A percentile compares a stretch with the other conserved stretches of the same genome.
Conservation (phyloP, 37 sponge, comb jelly and placozoan genomes). For the Ephydatia muelleri region DNA sequence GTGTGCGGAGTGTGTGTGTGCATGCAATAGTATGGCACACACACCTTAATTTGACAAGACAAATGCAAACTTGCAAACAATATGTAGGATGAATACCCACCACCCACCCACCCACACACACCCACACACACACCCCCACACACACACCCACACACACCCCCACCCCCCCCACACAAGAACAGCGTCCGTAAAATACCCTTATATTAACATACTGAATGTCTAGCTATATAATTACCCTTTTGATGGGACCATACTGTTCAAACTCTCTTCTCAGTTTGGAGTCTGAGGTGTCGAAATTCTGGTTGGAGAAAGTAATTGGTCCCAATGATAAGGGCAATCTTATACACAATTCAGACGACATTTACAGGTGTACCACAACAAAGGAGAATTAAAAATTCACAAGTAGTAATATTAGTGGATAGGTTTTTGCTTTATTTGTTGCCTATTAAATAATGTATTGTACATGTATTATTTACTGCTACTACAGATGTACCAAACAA, state of each 20-base stretch:
- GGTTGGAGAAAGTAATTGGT: background rate
- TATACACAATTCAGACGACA: background rate
- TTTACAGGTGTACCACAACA: background rate
- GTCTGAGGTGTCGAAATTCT: conserved; percentile 94
- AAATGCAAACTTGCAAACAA: background rate
- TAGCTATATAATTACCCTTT: conserved; percentile 38
- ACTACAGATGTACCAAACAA: no score
- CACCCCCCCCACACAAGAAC: no score
- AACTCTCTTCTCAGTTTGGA: conserved; percentile 89
- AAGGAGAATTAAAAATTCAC: background rate
- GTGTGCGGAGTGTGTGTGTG: background rate
- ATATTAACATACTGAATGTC: background rate
- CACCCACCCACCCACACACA: conserved; percentile 2
- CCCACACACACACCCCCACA: background rate
- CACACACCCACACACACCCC: background rate
- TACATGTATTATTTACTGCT: no score
- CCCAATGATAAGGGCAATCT: background rate
- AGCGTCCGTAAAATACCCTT: background rate
- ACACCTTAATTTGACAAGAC: background rate
- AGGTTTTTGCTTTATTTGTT: no score
- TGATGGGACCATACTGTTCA: conserved; percentile 92
- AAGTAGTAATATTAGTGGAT: no score
- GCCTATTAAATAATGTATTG: no score
- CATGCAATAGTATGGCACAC: background rate
- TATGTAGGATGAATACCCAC: background rate